A percentile compares a stretch with the other conserved stretches of the same genome.
Conservation (phyloP, 2,797 vertebrate species). For the Phoebastria nigripes region DNA sequence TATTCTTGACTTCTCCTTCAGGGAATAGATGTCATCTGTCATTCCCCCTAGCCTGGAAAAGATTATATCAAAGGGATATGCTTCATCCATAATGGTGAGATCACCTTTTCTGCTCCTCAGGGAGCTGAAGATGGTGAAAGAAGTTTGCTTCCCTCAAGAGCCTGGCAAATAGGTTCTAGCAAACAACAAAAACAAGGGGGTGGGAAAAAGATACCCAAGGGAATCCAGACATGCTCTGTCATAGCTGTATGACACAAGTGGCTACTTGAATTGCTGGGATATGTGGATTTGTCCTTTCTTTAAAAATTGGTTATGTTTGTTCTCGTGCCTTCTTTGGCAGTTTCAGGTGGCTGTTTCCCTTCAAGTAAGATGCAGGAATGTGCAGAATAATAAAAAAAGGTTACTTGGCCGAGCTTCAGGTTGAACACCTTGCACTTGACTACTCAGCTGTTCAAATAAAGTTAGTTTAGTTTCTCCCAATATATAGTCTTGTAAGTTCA, state of each 20-base stretch:
- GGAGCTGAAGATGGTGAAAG: not conserved
- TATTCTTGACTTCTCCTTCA: conserved; percentile 30
- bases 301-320: not conserved
- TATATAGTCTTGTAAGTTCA: not conserved
- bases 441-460: not conserved
- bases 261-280: not conserved
- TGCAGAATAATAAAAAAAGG: not conserved
- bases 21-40: conserved; percentile 44
- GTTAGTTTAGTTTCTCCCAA: not conserved
- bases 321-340: not conserved
- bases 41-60: not conserved
- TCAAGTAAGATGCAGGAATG: not conserved
- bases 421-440: not conserved
- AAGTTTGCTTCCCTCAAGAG: not conserved
- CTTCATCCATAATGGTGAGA: conserved; percentile 18
- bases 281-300: not conserved
- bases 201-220: not conserved
- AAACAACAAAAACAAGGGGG: not conserved
- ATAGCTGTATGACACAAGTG: not conserved
- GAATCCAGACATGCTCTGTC: not conserved
- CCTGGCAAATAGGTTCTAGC: not conserved
- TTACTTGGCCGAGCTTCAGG: not conserved
- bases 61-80: conserved; percentile 5
- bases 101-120: conserved; percentile 33
- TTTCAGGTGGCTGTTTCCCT: not conserved